Evolutionary conservation across 2,888 invertebrate species (phyloP).

Genomic region (Spicauda simplicius): DNA sequence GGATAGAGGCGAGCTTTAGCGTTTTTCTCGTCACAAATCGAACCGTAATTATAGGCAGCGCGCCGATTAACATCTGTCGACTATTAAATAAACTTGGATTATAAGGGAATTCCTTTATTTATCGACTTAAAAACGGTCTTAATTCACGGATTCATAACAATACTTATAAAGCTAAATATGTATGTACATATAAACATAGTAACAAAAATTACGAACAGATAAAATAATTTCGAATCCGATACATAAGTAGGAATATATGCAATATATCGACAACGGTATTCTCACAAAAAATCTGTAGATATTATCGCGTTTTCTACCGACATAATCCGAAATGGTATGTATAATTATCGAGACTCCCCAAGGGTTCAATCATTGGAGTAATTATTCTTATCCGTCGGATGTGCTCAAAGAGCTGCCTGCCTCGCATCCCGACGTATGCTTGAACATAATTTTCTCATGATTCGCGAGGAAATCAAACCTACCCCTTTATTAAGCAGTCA

Average conservation of each 20-base stretch:
- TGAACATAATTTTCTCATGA: slow-evolving; percentile 82
- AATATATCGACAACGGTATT: too few relatives aligned
- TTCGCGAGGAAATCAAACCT: slow-evolving; percentile 79
- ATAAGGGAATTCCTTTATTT: slow-evolving; percentile 58
- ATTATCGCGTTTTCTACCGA: not conserved
- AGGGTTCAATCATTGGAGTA: slow-evolving; percentile 82
- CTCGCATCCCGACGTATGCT: slow-evolving; percentile 59
- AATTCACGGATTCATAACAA: not conserved
- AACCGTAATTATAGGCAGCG: slow-evolving; percentile 78
- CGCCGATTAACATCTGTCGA: slow-evolving; percentile 84
- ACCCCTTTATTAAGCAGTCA: slow-evolving; percentile 80
- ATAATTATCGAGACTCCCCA: slow-evolving; percentile 21
- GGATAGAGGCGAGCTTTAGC: slow-evolving; percentile 53
- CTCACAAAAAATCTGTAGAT: not conserved
- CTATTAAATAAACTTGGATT: slow-evolving; percentile 82
- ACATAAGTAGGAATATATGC: too few relatives aligned
- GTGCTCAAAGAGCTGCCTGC: slow-evolving; percentile 74
- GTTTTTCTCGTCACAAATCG: slow-evolving; percentile 80
- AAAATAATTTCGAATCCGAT: too few relatives aligned
- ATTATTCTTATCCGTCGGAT: slow-evolving; percentile 85
- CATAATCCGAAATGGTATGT: slow-evolving; percentile 2
- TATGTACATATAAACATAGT: too few relatives aligned
- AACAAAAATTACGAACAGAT: too few relatives aligned
- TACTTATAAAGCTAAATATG: too few relatives aligned
- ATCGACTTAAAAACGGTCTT: not conserved